Percentiles rank a stretch among this genome's conserved stretches.
Evolutionary conservation across 2,113 vertebrate species (phyloP).

Genomic region (Ophthalmolycus amberensis): DNA sequence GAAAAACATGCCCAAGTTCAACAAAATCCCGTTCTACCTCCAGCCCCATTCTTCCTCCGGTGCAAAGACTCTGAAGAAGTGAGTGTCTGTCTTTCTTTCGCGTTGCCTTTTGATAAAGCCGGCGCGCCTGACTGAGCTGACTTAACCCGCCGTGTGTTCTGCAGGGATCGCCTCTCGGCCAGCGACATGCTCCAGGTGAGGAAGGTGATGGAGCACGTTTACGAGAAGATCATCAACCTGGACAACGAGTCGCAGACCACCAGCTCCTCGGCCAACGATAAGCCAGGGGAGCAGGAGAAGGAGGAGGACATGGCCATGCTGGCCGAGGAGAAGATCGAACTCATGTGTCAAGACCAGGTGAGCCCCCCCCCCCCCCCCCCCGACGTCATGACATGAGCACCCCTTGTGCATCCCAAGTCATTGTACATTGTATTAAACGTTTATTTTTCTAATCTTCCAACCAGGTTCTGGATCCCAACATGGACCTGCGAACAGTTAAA

Average conservation of each 20-base stretch:
- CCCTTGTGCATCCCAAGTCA: neutral
- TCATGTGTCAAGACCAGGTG: slow-evolving; percentile 99
- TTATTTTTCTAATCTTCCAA: slow-evolving; percentile 68
- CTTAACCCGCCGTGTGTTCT: neutral
- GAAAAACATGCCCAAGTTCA: slow-evolving; percentile 99
- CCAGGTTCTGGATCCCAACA: slow-evolving; percentile 98
- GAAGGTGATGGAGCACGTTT: slow-evolving; percentile 99
- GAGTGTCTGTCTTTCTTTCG: slow-evolving; percentile 62
- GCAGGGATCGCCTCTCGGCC: slow-evolving; percentile 95
- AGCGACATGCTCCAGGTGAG: slow-evolving; percentile 99
- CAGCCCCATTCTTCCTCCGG: slow-evolving; percentile 98
- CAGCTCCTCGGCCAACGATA: slow-evolving; percentile 94
- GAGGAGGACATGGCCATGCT: slow-evolving; percentile 97
- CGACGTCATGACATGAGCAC: neutral
- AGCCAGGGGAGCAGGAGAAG: slow-evolving; percentile 95
- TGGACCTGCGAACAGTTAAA: slow-evolving; percentile 96
- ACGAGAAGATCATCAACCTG: slow-evolving; percentile 98
- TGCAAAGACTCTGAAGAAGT: slow-evolving; percentile 99
- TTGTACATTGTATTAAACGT: neutral
- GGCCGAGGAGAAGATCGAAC: slow-evolving; percentile 98
- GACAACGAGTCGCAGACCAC: slow-evolving; percentile 98
- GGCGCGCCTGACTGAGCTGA: neutral
- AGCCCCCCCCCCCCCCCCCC: neutral
- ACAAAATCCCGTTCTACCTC: slow-evolving; percentile 99
- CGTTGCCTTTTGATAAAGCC: neutral